phyloP scores from a whole-genome alignment of 2,113 vertebrate species.

The Lonchura striata region DNA sequence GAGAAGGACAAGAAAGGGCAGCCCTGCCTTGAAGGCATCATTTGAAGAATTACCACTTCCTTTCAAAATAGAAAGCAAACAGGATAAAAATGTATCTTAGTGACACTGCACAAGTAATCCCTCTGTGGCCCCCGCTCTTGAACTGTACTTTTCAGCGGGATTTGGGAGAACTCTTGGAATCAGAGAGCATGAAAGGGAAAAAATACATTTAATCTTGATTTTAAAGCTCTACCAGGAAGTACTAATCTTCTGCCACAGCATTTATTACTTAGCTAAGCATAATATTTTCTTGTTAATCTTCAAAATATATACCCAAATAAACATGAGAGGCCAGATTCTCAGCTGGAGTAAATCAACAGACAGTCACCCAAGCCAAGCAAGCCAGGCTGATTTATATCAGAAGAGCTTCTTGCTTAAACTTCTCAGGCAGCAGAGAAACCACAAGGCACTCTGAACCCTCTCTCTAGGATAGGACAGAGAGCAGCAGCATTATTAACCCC shows the following conservation, averaged over 20 bases:
- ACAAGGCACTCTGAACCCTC: background rate
- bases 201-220: background rate
- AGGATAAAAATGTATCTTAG: background rate
- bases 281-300: slow-evolving; percentile 42
- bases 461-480: background rate
- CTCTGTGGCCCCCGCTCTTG: background rate
- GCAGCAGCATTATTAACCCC: background rate
- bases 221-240: background rate
- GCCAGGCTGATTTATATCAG: slow-evolving; percentile 23
- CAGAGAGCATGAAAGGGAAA: background rate
- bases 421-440: background rate
- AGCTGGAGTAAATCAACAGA: slow-evolving; percentile 45
- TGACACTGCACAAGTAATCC: background rate
- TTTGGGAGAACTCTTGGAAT: background rate
- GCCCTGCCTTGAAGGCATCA: background rate
- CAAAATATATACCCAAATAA: slow-evolving; percentile 35
- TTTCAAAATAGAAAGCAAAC: slow-evolving; percentile 18
- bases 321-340: slow-evolving; percentile 21
- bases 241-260: background rate
- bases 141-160: background rate
- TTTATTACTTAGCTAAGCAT: slow-evolving; percentile 29
- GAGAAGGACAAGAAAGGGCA: background rate
- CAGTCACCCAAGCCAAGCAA: slow-evolving; percentile 25
- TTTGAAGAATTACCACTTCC: slow-evolving; percentile 48
- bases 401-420: slow-evolving; percentile 16